Evolutionary conservation across 2,888 invertebrate species (phyloP).

Genomic region (Ennomos erosarius): DNA sequence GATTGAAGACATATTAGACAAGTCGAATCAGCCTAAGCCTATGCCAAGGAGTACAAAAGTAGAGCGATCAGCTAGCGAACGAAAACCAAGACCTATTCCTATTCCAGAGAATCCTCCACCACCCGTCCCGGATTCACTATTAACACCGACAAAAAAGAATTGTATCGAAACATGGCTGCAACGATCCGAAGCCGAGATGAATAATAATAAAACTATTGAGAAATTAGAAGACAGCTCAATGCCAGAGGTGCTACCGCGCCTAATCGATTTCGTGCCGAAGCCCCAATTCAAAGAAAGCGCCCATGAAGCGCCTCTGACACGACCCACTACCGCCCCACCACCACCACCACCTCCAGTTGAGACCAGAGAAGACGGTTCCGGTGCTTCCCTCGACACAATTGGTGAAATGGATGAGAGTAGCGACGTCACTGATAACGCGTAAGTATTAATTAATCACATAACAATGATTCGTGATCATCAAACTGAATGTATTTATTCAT

Average conservation of each 20-base stretch:
- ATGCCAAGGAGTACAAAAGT: slow-evolving; percentile 83
- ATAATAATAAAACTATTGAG: slow-evolving; percentile 68
- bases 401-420: slow-evolving; percentile 88
- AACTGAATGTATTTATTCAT: too few species aligned
- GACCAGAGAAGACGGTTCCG: slow-evolving; percentile 83
- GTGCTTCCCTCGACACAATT: slow-evolving; percentile 88
- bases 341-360: slow-evolving; percentile 74
- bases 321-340: slow-evolving; percentile 73
- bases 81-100: slow-evolving; percentile 65
- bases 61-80: slow-evolving; percentile 72
- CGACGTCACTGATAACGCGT: slow-evolving; percentile 75
- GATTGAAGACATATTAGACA: slow-evolving; percentile 55
- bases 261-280: slow-evolving; percentile 90
- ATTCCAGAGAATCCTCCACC: slow-evolving; percentile 64
- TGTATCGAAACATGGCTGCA: slow-evolving; percentile 81
- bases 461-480: too few species aligned
- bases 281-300: slow-evolving; percentile 74
- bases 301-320: slow-evolving; percentile 57
- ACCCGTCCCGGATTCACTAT: slow-evolving; percentile 65
- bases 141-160: slow-evolving; percentile 79
- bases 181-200: slow-evolving; percentile 80
- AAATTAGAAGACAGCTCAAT: slow-evolving; percentile 69
- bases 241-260: slow-evolving; percentile 85
- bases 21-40: slow-evolving; percentile 85
- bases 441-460: slow-evolving; percentile 50